Percentiles rank a stretch among this genome's conserved stretches.
Conservation (phyloP, 1,140 invertebrate species). For the Melanaphis sacchari region DNA sequence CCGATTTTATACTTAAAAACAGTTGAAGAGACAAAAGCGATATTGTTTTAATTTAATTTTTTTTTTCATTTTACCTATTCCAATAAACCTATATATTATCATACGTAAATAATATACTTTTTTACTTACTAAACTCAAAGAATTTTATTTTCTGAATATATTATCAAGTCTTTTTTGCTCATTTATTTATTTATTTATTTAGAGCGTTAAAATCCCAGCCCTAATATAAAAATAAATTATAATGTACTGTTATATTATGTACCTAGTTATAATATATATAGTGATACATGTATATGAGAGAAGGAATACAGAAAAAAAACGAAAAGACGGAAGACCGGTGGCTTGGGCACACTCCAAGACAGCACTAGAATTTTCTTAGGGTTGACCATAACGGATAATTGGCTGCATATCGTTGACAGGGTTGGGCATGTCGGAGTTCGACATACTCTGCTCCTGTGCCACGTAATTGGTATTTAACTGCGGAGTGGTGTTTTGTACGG, state of each 20-base stretch:
- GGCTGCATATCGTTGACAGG: not conserved
- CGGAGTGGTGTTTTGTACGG: not conserved
- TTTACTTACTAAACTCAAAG: not conserved
- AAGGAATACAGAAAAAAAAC: not conserved
- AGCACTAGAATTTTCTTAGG: not conserved
- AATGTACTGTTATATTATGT: not conserved
- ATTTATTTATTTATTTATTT: not conserved
- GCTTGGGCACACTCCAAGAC: not conserved
- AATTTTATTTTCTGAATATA: not conserved
- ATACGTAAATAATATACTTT: too few relatives aligned
- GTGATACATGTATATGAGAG: not conserved
- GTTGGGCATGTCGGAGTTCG: not conserved
- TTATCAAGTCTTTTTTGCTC: not conserved
- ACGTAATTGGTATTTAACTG: not conserved
- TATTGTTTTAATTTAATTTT: not conserved
- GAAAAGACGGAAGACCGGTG: not conserved
- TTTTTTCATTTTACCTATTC: not conserved
- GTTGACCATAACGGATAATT: not conserved
- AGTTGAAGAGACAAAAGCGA: not conserved
- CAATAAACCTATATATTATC: too few relatives aligned
- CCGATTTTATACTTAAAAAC: not conserved
- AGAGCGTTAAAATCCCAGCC: not conserved
- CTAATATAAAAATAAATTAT: not conserved
- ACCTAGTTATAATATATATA: not conserved
- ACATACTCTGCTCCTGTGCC: not conserved